These are phyloP conservation scores for Sebastes steindachneri DNA, from an alignment of 2,797 vertebrate genomes.

Conservation along the genomic window DNA sequence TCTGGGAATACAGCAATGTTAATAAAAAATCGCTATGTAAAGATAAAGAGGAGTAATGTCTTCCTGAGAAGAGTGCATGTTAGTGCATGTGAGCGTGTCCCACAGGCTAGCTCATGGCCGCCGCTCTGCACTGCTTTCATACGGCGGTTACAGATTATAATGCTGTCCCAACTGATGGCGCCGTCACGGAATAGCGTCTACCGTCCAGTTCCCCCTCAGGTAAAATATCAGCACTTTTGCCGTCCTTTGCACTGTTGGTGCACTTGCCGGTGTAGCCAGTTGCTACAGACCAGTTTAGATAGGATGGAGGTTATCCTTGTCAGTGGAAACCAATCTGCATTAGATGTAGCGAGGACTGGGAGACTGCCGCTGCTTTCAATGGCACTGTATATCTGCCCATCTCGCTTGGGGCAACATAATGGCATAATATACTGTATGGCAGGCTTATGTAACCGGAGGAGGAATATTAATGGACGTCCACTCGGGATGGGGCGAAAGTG, in stretches of 20 bases:
- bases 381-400: slow-evolving; percentile 27
- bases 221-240: too few species aligned
- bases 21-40: neutral
- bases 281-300: neutral
- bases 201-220: too few species aligned
- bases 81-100: neutral
- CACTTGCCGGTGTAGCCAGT: neutral
- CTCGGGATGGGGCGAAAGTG: slow-evolving; percentile 49
- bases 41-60: too few species aligned
- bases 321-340: slow-evolving; percentile 8
- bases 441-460: slow-evolving; percentile 72
- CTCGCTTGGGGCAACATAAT: slow-evolving; percentile 54
- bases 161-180: neutral
- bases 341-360: neutral
- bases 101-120: neutral
- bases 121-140: neutral
- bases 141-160: neutral
- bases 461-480: slow-evolving; percentile 75
- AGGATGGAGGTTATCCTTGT: neutral
- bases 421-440: slow-evolving; percentile 66
- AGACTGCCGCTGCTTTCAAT: slow-evolving; percentile 17
- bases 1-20: neutral
- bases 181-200: too few species aligned
- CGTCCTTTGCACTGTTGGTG: too few species aligned
- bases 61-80: too few species aligned